Evolutionary conservation across 2,797 vertebrate genomes (phyloP).

Genomic region (Hippocampus kuda): DNA sequence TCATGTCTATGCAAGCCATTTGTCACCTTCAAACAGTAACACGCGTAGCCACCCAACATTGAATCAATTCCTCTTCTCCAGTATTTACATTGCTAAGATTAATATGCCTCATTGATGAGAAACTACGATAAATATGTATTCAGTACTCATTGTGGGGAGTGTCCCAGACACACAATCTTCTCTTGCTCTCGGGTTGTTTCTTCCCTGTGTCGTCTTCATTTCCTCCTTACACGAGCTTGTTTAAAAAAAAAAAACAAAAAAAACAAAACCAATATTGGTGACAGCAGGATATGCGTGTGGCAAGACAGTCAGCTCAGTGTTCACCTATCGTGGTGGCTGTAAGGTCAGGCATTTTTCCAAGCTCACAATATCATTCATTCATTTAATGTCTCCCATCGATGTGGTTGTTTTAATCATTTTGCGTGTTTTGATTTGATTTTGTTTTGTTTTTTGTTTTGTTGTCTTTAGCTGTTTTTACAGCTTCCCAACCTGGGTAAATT

Average conservation of each 20-base stretch:
- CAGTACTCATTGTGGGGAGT: constrained; percentile 37
- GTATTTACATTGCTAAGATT: background rate
- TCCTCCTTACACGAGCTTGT: constrained; percentile 46
- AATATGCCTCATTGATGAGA: background rate
- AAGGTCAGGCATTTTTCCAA: background rate
- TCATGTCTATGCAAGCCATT: background rate
- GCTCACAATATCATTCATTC: background rate
- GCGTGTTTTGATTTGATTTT: background rate
- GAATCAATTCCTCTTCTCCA: background rate
- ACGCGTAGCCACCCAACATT: background rate
- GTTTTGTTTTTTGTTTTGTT: background rate
- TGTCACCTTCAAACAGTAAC: background rate
- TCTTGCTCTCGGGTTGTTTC: constrained; percentile 19
- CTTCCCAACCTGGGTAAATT: constrained; percentile 1
- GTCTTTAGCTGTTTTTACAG: background rate
- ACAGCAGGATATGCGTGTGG: constrained; percentile 32
- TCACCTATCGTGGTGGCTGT: constrained; percentile 4
- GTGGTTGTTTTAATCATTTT: background rate
- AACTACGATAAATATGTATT: background rate
- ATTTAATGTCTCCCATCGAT: background rate
- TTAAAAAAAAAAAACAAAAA: background rate
- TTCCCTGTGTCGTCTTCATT: constrained; percentile 50
- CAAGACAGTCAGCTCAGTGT: background rate
- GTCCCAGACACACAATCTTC: constrained; percentile 22
- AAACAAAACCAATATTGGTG: constrained; percentile 29